A percentile compares a stretch with the other conserved stretches of the same genome.
phyloP scores from a whole-genome alignment of 2,888 invertebrate species.

The Euphydryas editha region DNA sequence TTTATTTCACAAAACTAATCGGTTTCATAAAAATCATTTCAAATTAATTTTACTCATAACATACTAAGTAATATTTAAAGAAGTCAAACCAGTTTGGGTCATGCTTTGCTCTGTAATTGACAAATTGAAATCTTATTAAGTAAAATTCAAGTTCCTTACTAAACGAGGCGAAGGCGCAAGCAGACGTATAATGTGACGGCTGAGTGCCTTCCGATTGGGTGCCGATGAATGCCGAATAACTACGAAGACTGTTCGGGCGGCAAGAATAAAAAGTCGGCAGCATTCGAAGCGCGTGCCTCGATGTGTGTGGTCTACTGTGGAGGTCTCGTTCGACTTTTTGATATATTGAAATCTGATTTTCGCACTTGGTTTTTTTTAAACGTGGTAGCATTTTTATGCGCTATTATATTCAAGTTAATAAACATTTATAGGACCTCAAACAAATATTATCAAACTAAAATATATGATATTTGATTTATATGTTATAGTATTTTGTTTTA shows the following conservation, averaged over 20 bases:
- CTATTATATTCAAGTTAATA: conserved; percentile 21
- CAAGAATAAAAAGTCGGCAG: conserved; percentile 78
- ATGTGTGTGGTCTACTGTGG: conserved; percentile 88
- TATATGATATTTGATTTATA: neutral
- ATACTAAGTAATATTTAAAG: conserved; percentile 69
- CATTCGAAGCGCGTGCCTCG: conserved; percentile 89
- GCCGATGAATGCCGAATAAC: conserved; percentile 72
- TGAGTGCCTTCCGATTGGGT: conserved; percentile 66
- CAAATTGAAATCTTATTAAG: conserved; percentile 89
- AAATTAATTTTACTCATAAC: conserved; percentile 61
- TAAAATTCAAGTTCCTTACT: conserved; percentile 81
- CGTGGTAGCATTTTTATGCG: conserved; percentile 24
- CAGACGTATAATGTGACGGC: conserved; percentile 59
- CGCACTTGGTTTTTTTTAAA: conserved; percentile 61
- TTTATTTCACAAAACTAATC: conserved; percentile 4
- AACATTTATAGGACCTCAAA: neutral
- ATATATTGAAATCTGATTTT: conserved; percentile 78
- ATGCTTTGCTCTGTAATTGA: conserved; percentile 85
- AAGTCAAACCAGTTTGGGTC: conserved; percentile 78
- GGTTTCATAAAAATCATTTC: conserved; percentile 52
- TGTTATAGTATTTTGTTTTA: neutral
- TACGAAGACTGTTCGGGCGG: conserved; percentile 66
- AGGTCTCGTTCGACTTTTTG: conserved; percentile 77
- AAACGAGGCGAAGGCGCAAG: conserved; percentile 64
- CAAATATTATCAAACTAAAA: neutral